phyloP scores from a whole-genome alignment of 2,888 invertebrate species.

The Hydroisotoma schaefferi region DNA sequence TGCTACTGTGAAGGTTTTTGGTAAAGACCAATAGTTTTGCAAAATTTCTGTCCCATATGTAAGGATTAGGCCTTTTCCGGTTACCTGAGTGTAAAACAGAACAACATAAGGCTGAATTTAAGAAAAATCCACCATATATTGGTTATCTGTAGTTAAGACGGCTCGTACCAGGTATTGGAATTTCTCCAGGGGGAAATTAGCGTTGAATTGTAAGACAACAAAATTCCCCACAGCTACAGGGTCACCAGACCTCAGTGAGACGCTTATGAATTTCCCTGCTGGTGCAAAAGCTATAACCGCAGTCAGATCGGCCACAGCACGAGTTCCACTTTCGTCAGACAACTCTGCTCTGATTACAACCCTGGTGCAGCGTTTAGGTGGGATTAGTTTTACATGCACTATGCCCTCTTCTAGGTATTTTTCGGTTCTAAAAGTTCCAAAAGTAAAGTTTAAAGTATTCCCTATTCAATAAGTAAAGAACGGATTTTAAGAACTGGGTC shows the following conservation, averaged over 20 bases:
- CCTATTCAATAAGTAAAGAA: background rate
- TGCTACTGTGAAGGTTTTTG: constrained; percentile 56
- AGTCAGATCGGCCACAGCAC: constrained; percentile 34
- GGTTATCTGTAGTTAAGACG: background rate
- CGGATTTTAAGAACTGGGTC: background rate
- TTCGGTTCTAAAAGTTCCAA: no score
- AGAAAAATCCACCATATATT: background rate
- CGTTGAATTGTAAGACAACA: constrained; percentile 57
- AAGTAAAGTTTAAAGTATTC: constrained; percentile 2
- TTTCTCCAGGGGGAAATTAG: constrained; percentile 55
- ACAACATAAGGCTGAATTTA: background rate
- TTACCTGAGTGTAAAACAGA: constrained; percentile 51
- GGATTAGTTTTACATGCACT: constrained; percentile 48
- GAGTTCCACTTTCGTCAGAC: constrained; percentile 37
- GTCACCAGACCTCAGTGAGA: constrained; percentile 54
- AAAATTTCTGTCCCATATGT: constrained; percentile 50
- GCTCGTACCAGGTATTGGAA: constrained; percentile 57
- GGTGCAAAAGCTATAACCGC: constrained; percentile 52
- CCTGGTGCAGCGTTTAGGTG: constrained; percentile 45
- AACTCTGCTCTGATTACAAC: constrained; percentile 48
- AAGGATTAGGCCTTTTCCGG: constrained; percentile 57
- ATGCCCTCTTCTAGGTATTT: constrained; percentile 49
- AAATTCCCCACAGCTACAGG: constrained; percentile 55
- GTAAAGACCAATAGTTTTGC: constrained; percentile 45
- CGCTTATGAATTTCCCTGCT: constrained; percentile 53